Base-by-base conservation (phyloP, 1,140 invertebrate species). In the Drosophila hydei region DNA sequence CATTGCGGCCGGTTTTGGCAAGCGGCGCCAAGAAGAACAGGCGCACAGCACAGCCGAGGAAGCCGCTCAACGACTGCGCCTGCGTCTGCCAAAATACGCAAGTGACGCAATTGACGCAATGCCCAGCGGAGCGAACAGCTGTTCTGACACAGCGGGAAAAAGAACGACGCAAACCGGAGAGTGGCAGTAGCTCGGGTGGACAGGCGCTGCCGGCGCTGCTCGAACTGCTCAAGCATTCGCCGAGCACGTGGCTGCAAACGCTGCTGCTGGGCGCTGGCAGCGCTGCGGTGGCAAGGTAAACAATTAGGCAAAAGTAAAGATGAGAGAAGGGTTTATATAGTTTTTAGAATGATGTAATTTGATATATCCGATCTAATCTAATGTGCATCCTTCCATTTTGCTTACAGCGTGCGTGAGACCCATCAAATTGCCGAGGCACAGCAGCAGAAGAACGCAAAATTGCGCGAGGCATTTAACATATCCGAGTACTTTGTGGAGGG, bases 361-460 rank as follows among this genome's bases (percentile, higher is more conserved):
- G 4, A 1, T 42, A 14, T 40, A 16, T 14, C n/a, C n/a, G 14
- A 40, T 40, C 3, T 11, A 16, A 40, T 16, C 38, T 42, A 16
- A 42, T 42, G 6, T 14, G 1, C n/a, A 42, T 42, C 6, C 38
- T 14, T 1, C 7, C 6, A 25, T 56, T 70, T 8, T 2, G 0
- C 12, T 94, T 94, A 6, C 92, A 98, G 97, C 92, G 97, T 97
- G 18, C 96, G 96, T 58, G 98, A 99, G 89, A 98, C 97, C 45
- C 98, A 99, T 93, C 97, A 98, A 91, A 95, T 98, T 60, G 98
- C 98, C 2, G 97, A 98, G 92, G 97, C 98, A n/a, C 98, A 98
- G 90, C 96, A 97, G 90, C 96, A 98, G 42, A 99, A 99, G 92
- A 99, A 99, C 94, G 96, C 96, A 6, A 95, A 95, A 52, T 92